These are phyloP conservation scores for Ardeotis arabs DNA, from an alignment of 2,113 vertebrate species.

Conservation along the genomic window DNA sequence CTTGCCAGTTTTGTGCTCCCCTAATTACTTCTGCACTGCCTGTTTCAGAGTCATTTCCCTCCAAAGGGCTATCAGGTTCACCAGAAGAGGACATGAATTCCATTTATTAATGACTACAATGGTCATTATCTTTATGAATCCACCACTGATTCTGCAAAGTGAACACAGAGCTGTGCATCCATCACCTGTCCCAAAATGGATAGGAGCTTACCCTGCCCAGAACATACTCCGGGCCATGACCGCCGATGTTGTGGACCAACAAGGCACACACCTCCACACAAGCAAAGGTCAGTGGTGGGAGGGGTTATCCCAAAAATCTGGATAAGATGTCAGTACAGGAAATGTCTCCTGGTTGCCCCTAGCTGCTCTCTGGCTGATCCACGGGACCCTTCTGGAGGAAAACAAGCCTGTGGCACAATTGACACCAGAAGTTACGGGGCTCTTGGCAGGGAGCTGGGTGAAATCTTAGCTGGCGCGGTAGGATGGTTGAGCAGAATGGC, in stretches of 20 bases:
- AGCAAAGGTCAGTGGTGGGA: background rate
- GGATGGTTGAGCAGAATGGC: background rate
- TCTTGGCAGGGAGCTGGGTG: background rate
- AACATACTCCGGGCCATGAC: fast-evolving
- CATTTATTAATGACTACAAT: background rate
- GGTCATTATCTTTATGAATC: background rate
- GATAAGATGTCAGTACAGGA: background rate
- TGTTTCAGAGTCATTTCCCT: background rate
- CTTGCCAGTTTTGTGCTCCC: background rate
- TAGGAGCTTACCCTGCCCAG: background rate
- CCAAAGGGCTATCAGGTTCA: background rate
- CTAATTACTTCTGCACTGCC: background rate
- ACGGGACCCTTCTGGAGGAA: background rate
- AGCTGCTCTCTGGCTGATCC: background rate
- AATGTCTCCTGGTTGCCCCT: background rate
- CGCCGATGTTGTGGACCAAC: too few species aligned
- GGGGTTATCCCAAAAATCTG: background rate
- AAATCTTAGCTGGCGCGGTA: background rate
- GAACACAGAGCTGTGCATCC: background rate
- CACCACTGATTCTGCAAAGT: background rate
- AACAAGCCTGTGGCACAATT: background rate
- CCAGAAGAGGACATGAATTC: background rate
- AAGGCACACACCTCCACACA: background rate
- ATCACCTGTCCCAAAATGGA: background rate
- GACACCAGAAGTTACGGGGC: background rate